Conservation (phyloP, 2,888 invertebrate genomes). For the Molanna angustata region DNA sequence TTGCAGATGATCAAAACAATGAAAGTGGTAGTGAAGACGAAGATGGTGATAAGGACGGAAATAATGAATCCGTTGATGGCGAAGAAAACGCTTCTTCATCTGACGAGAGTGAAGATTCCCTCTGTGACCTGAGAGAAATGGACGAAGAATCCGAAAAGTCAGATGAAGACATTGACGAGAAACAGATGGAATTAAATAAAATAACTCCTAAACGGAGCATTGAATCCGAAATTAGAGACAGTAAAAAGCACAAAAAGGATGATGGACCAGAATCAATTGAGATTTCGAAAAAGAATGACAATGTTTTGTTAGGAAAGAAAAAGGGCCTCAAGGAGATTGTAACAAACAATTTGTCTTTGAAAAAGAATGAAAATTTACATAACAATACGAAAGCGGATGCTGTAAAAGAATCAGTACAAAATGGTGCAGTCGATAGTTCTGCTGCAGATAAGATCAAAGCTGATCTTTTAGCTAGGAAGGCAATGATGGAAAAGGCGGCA, state of each 20-base stretch:
- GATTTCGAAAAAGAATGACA: too few species aligned
- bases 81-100: constrained; percentile 37
- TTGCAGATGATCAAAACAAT: constrained; percentile 2
- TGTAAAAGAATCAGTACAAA: too few species aligned
- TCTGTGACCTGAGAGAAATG: constrained; percentile 35
- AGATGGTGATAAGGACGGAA: constrained; percentile 34
- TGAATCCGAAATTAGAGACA: background rate
- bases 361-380: too few species aligned
- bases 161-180: constrained; percentile 26
- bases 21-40: constrained; percentile 14
- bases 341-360: too few species aligned
- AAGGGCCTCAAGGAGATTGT: too few species aligned
- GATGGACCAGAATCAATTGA: too few species aligned
- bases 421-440: too few species aligned
- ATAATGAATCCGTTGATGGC: constrained; percentile 32
- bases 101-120: constrained; percentile 35
- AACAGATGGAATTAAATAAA: constrained; percentile 28
- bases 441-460: constrained; percentile 37
- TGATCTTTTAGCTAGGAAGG: constrained; percentile 43
- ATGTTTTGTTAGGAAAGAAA: too few species aligned
- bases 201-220: background rate
- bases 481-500: constrained; percentile 54
- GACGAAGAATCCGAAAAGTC: constrained; percentile 34
- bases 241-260: background rate
- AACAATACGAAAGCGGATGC: too few species aligned